Conservation (phyloP, 92 coral and sea anemone genomes). For the Anthopleura xanthogrammica region DNA sequence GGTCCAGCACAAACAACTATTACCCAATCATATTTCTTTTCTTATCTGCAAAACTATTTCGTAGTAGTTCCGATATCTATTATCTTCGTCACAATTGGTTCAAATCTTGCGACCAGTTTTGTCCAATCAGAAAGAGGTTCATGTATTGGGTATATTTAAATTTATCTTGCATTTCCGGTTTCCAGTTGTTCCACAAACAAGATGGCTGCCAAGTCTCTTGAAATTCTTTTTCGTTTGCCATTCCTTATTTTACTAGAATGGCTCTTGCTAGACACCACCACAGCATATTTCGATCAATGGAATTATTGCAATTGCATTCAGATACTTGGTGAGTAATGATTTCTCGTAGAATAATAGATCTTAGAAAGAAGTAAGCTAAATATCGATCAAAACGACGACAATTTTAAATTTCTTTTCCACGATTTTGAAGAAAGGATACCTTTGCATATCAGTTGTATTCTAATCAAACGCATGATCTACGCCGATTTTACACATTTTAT, state of each 20-base stretch:
- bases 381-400: background rate
- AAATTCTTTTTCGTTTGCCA: conserved; percentile 80
- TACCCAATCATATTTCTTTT: conserved; percentile 1
- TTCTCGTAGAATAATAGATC: background rate
- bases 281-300: conserved; percentile 49
- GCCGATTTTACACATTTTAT: background rate
- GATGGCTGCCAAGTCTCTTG: conserved; percentile 72
- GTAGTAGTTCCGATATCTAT: background rate
- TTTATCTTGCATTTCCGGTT: conserved; percentile 25
- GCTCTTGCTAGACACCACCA: conserved; percentile 62
- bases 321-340: conserved; percentile 58
- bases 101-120: background rate
- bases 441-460: background rate
- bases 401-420: background rate
- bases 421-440: too few relatives aligned
- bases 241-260: conserved; percentile 78
- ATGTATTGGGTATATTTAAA: background rate
- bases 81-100: background rate
- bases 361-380: background rate
- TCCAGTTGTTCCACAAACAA: conserved; percentile 5
- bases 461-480: background rate
- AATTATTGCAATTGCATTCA: conserved; percentile 63
- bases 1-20: background rate
- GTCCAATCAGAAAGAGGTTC: background rate
- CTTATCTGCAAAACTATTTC: background rate